phyloP scores from a whole-genome alignment of 2,113 vertebrate genomes.

The Emydura subglobosa region DNA sequence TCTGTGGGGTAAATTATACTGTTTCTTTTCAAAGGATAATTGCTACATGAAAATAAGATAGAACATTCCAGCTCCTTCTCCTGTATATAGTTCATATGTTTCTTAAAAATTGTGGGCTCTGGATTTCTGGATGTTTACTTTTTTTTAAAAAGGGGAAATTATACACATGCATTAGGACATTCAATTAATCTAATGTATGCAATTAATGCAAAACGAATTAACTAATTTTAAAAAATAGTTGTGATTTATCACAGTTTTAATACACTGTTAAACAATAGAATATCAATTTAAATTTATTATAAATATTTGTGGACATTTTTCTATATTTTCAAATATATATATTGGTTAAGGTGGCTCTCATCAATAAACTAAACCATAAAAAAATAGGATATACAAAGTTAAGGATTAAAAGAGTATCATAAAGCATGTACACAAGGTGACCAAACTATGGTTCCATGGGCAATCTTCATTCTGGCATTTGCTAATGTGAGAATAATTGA shows the following conservation, averaged over 20 bases:
- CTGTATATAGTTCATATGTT: background rate
- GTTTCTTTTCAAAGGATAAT: background rate
- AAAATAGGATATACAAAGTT: background rate
- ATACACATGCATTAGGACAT: no score
- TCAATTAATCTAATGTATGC: no score
- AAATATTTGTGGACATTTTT: no score
- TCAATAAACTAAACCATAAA: background rate
- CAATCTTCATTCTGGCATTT: background rate
- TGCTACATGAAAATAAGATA: background rate
- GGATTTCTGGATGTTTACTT: background rate
- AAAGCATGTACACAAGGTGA: background rate
- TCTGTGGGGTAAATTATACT: background rate
- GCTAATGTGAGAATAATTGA: background rate
- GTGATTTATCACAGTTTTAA: no score
- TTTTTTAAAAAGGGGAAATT: background rate
- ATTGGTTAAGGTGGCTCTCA: background rate
- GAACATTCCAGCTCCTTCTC: background rate
- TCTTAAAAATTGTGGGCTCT: background rate
- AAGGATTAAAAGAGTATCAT: background rate
- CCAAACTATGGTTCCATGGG: background rate
- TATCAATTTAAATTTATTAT: no score
- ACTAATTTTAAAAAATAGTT: no score
- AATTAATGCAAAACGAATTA: no score
- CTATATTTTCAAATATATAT: no score
- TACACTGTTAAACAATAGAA: no score